Percentiles rank a stretch among this genome's conserved stretches.
Conservation (phyloP, 2,797 vertebrate genomes). For the Rhinatrema bivittatum region DNA sequence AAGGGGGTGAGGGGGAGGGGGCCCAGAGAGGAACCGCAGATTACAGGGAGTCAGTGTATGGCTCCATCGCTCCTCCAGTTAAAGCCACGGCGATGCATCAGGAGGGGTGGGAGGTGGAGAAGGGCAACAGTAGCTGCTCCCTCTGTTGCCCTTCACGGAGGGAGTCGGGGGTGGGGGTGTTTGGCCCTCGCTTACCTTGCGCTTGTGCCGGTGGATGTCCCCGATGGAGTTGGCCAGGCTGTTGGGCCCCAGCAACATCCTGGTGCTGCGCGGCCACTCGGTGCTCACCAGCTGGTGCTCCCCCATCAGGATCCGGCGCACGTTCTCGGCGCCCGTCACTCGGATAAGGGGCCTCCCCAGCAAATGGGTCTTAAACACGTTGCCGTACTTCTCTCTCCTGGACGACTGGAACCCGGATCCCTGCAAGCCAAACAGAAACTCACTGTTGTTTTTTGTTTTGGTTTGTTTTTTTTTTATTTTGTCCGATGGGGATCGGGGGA, state of each 20-base stretch:
- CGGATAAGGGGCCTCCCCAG: constrained; percentile 85
- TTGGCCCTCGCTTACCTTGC: constrained; percentile 84
- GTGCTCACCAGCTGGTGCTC: constrained; percentile 90
- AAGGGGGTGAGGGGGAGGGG: not conserved
- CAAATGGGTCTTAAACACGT: constrained; percentile 93
- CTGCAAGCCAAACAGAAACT: constrained; percentile 40
- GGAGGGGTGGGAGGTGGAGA: not conserved
- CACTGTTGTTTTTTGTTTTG: too few species aligned
- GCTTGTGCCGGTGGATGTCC: constrained; percentile 87
- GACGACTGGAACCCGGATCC: constrained; percentile 88
- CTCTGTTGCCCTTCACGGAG: not conserved
- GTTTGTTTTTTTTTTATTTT: too few species aligned
- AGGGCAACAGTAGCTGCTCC: not conserved
- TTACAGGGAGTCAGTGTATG: too few species aligned
- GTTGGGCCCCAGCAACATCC: constrained; percentile 85
- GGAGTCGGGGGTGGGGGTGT: not conserved
- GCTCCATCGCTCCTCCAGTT: too few species aligned
- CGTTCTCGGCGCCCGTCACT: constrained; percentile 87
- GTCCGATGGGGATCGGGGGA: too few species aligned
- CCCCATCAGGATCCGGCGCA: constrained; percentile 89
- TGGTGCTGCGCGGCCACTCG: constrained; percentile 91
- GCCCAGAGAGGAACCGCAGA: not conserved
- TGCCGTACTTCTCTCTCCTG: constrained; percentile 83
- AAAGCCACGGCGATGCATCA: too few species aligned
- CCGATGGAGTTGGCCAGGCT: constrained; percentile 92